Evolutionary conservation across 1,140 invertebrate genomes (phyloP), one percentile per base, ranked within the genome.

Genomic region (Drosophila rufa): DNA sequence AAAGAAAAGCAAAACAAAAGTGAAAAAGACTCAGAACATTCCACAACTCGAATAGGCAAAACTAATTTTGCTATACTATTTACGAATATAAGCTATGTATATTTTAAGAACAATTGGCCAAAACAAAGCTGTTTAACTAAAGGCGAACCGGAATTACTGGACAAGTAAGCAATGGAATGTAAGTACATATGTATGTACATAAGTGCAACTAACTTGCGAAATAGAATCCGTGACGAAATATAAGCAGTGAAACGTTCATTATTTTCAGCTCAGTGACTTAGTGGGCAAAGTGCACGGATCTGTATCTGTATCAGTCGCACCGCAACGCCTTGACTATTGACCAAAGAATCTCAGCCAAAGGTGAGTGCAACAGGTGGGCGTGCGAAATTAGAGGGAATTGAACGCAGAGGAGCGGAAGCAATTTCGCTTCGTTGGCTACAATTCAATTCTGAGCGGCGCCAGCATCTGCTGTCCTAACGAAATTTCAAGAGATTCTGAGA

Each of bases 291-390:
- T 76, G 47, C 74, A 75, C 11, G 15, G 48, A 56, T 62, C 27
- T 30, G 27, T 17, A 30, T 38, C 19, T 43, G n/a, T 15, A 33
- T n/a, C 11, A 56, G 30, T 30, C 53, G 50, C 45, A 50, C 12
- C 15, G 33, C 50, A 19, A 36, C 11, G 6, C 6, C 6, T 19
- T 22, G 33, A 55, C 11, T 33, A 27, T n/a, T n/a, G 8, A 25
- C 25, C 56, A 50, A 25, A 11, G 36, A 66, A 56, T 70, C 62
- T 43, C 40, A 43, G 8, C 38, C 9, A 67, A 48, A 59, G 53
- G 71, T 61, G 55, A 80, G 77, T 71, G 33, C 77, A 77, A 84
- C 71, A 80, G 62, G 81, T 84, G 62, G 33, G 55, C 22, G 51
- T 56, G 33, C 25, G n/a, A 36, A 65, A 30, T 65, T 15, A 17